Base-by-base conservation (phyloP, 2,888 invertebrate species). In the Acanthococcus lagerstroemiae region DNA sequence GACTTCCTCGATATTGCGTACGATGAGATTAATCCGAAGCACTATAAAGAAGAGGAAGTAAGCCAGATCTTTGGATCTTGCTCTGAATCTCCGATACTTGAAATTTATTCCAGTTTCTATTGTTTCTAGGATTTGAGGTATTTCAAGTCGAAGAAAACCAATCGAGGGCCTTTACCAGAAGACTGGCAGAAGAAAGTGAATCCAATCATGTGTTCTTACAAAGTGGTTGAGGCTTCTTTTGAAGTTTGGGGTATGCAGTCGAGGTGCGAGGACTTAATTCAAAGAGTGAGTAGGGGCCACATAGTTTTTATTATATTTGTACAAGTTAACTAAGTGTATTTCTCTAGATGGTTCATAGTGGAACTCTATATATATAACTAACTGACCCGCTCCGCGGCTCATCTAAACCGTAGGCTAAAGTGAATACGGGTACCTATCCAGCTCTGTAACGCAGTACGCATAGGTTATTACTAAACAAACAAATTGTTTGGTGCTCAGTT, bases 131-230 rank as follows among this genome's bases (percentile, higher is more conserved):
- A 94, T 77, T 87, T 88, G 0, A 86, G 86, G 72, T 87, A 84
- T 73, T 93, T 87, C 73, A 86, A 87, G 75, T 93, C 93, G 0
- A 79, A 80, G 72, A 88, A 87, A 76, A 93, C 92, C 6, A 84
- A 83, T 9, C 82, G 94, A 30, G 94, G 94, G 0, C 92, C 92
- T 0, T 77, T 94, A 4, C 80, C 85, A 21, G 88, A 90, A 75
- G 89, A 88, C 3, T 94, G 94, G 94, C 79, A 84, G 58, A 83
- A 85, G 17, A 80, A 79, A 0, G 82, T 81, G 27, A 79, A 81
- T 68, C 93, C 94, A 0, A 84, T 94, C 56, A 94, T 94, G 94
- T 94, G 93, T 77, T 93, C 93, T 68, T 95, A 95, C 74, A 94
- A 95, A 77, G 78, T 88, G 61, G 92, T 93, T 0, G 81, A 85